Evolutionary conservation across 2,113 vertebrate genomes (phyloP).

Genomic region (Petrocephalus zakoni): DNA sequence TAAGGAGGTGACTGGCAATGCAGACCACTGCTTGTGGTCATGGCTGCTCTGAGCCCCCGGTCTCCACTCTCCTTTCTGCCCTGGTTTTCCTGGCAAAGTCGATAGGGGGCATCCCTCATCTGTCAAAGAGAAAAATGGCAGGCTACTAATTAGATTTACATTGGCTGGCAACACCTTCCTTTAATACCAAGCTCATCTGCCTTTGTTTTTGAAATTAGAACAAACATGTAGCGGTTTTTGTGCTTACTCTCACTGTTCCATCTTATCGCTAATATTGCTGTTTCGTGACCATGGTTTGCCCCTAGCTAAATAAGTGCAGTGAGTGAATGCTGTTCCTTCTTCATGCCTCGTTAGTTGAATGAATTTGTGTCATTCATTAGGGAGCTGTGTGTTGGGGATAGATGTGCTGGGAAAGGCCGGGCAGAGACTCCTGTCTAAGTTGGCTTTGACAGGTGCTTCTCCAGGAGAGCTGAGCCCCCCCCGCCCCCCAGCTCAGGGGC

Average conservation of each 20-base stretch:
- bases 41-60: background rate
- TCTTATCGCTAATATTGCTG: background rate
- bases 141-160: slow-evolving; percentile 85
- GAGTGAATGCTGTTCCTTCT: background rate
- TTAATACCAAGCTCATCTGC: slow-evolving; percentile 77
- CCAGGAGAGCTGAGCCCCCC: slow-evolving; percentile 32
- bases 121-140: slow-evolving; percentile 84
- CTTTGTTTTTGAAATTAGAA: slow-evolving; percentile 60
- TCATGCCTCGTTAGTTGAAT: background rate
- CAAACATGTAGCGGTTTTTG: background rate
- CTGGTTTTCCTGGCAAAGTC: slow-evolving; percentile 88
- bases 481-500: slow-evolving; percentile 26
- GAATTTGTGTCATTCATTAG: background rate
- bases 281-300: background rate
- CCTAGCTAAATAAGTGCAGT: background rate
- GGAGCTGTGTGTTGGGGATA: background rate
- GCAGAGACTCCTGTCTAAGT: background rate
- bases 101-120: slow-evolving; percentile 84
- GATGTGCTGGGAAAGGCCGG: background rate
- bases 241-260: background rate
- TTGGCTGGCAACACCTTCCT: slow-evolving; percentile 70
- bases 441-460: slow-evolving; percentile 2
- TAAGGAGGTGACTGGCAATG: background rate
- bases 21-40: background rate
- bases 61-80: slow-evolving; percentile 51